These are phyloP conservation scores for Bombus superbus DNA, from an alignment of 1,140 invertebrate genomes.

Conservation along the genomic window DNA sequence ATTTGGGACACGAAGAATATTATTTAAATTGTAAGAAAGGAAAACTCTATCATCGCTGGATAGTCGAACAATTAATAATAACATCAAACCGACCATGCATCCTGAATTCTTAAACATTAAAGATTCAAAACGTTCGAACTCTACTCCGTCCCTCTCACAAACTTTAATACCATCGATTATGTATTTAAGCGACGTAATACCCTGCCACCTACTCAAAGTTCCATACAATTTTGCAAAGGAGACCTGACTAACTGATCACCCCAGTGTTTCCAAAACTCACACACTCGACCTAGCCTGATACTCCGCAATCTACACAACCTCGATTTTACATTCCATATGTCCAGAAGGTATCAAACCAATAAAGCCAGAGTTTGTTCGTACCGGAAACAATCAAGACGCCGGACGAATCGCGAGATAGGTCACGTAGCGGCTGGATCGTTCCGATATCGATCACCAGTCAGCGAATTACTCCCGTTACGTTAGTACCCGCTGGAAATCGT, in stretches of 20 bases:
- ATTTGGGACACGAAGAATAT: too few species aligned
- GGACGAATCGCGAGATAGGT: background rate
- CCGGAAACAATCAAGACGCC: background rate
- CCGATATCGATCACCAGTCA: slow-evolving; percentile 17
- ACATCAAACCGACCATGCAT: too few species aligned
- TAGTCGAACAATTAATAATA: too few species aligned
- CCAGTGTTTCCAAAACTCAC: background rate
- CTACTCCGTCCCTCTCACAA: background rate
- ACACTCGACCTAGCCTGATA: background rate
- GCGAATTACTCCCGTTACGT: background rate
- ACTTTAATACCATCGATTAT: background rate
- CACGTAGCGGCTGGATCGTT: background rate
- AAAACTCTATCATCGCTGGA: too few species aligned
- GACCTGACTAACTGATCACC: background rate
- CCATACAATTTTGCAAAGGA: background rate
- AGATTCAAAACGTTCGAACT: background rate
- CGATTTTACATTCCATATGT: background rate
- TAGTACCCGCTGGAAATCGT: slow-evolving; percentile 14
- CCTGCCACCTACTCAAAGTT: background rate
- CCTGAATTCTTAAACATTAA: background rate
- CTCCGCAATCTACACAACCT: background rate
- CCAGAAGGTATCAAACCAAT: background rate
- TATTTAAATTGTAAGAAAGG: too few species aligned
- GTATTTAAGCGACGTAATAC: background rate
- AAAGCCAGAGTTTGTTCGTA: background rate